A percentile compares a stretch with the other conserved stretches of the same genome.
Conservation (phyloP, 2,113 vertebrate species). For the Zingel zingel region DNA sequence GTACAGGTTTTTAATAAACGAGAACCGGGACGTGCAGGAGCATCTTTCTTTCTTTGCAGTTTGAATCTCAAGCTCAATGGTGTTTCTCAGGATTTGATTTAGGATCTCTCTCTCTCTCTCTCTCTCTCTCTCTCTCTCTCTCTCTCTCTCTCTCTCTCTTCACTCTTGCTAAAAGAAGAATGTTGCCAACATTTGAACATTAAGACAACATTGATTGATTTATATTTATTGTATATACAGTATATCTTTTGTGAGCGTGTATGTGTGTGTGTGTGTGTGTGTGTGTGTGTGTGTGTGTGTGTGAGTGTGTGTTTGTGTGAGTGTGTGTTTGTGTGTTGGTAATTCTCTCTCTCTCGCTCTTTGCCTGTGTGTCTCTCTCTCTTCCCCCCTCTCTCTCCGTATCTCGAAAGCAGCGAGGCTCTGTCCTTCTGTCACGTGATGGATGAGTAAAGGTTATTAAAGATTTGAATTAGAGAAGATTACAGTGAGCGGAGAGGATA, state of each 20-base stretch:
- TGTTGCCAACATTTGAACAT: too few relatives aligned
- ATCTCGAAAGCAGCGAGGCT: constrained; percentile 12
- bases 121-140: too few relatives aligned
- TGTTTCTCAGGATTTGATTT: not conserved
- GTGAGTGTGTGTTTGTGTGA: too few relatives aligned
- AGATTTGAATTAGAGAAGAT: constrained; percentile 77
- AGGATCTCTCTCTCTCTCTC: not conserved
- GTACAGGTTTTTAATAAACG: constrained; percentile 94
- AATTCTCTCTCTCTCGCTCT: too few relatives aligned
- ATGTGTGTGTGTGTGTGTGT: too few relatives aligned
- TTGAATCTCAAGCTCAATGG: not conserved
- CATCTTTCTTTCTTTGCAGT: not conserved
- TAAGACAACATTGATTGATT: too few relatives aligned
- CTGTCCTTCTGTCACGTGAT: constrained; percentile 57
- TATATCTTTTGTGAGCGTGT: too few relatives aligned
- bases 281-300: too few relatives aligned
- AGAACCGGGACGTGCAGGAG: constrained; percentile 82
- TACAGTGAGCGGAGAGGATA: constrained; percentile 70
- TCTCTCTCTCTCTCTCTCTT: too few relatives aligned
- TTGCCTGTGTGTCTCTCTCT: not conserved
- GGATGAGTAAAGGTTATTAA: constrained; percentile 71
- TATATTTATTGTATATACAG: too few relatives aligned
- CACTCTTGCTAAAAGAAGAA: too few relatives aligned
- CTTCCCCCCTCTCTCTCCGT: not conserved
- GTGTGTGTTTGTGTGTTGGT: too few relatives aligned